These are phyloP conservation scores for Orycteropus afer DNA, from an alignment of 2,113 vertebrate genomes.

Conservation along the genomic window DNA sequence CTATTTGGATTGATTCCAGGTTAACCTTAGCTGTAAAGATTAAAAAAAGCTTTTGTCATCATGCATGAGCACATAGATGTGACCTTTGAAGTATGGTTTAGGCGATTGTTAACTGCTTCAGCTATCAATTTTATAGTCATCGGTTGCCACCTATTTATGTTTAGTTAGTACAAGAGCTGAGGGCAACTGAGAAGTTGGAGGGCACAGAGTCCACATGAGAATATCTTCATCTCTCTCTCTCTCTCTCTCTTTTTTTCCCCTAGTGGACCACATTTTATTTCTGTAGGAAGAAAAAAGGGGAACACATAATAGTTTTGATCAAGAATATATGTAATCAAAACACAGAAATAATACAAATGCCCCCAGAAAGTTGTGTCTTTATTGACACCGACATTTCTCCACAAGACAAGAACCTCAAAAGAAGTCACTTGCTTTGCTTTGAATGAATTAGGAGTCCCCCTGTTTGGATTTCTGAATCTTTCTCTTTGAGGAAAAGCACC, in stretches of 20 bases:
- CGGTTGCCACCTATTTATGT: not conserved
- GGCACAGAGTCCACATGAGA: not conserved
- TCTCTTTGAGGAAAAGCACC: not conserved
- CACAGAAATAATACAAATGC: not conserved
- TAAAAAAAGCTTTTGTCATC: not conserved
- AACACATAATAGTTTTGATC: not conserved
- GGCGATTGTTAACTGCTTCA: slow-evolving; percentile 52
- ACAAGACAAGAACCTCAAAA: not conserved
- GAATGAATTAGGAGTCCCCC: not conserved
- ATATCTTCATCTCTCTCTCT: too few species aligned
- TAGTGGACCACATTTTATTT: slow-evolving; percentile 6
- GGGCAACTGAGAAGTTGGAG: not conserved
- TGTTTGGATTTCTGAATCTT: not conserved
- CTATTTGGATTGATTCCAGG: not conserved
- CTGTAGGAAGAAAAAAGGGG: slow-evolving; percentile 24
- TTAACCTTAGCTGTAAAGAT: not conserved
- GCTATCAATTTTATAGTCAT: slow-evolving; percentile 12
- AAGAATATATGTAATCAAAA: not conserved
- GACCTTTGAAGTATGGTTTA: slow-evolving; percentile 34
- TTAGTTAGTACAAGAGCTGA: not conserved
- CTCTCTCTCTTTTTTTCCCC: too few species aligned
- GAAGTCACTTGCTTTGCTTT: not conserved
- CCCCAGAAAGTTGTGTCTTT: not conserved
- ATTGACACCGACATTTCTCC: not conserved
- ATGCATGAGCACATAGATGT: not conserved